Evolutionary conservation across 2,888 invertebrate species (phyloP).

Genomic region (Acheta domesticus): DNA sequence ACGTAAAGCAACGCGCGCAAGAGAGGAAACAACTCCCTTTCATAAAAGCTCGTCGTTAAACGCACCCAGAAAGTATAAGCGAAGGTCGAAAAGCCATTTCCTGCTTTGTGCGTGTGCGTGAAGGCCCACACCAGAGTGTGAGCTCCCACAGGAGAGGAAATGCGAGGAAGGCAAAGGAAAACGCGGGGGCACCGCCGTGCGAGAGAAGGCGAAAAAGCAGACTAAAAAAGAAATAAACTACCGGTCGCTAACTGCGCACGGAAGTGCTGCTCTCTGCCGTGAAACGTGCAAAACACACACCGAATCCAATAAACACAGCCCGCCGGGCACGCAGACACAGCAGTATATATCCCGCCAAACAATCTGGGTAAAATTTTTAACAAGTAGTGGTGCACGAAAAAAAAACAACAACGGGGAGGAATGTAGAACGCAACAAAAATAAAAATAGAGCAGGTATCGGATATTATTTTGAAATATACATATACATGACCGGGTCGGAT

Average conservation of each 20-base stretch:
- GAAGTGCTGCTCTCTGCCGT: neutral
- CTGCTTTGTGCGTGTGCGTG: neutral
- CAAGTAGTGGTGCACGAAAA: neutral
- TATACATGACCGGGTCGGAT: neutral
- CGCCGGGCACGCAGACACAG: neutral
- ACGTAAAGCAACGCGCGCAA: too few species aligned
- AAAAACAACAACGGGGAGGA: neutral
- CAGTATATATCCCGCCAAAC: neutral
- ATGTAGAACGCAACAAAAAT: constrained; percentile 4
- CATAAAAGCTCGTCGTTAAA: neutral
- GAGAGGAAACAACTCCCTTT: too few species aligned
- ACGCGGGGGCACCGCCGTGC: neutral
- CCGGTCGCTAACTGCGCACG: neutral
- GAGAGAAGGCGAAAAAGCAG: neutral
- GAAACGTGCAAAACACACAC: neutral
- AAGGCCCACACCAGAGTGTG: too few species aligned
- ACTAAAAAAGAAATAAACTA: neutral
- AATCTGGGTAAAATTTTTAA: neutral
- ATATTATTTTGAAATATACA: constrained; percentile 1
- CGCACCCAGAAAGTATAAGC: neutral
- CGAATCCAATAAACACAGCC: neutral
- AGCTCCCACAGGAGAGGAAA: neutral
- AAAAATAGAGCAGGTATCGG: neutral
- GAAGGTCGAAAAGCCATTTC: neutral
- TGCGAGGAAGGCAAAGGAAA: neutral